Evolutionary conservation across 2,888 invertebrate species (phyloP).

Genomic region (Trichopria drosophilae): DNA sequence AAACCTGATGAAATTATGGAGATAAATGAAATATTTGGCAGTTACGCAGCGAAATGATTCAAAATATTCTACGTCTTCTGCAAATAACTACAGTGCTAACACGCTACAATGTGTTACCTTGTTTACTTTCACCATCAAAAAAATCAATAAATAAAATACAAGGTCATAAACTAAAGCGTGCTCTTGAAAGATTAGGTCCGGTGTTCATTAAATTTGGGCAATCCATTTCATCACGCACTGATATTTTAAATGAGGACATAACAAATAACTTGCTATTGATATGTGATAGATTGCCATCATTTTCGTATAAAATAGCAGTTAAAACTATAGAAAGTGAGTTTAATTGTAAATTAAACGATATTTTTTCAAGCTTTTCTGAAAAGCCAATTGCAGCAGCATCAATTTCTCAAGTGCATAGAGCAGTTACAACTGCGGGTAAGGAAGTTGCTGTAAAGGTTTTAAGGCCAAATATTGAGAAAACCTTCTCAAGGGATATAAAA

Average conservation of each 20-base stretch:
- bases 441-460: conserved; percentile 17
- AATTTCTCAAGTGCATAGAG: conserved; percentile 20
- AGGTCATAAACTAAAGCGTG: conserved; percentile 15
- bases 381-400: conserved; percentile 16
- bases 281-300: conserved; percentile 16
- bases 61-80: conserved; percentile 20
- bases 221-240: conserved; percentile 11
- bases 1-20: conserved; percentile 17
- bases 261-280: conserved; percentile 14
- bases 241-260: conserved; percentile 9
- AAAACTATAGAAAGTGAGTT: conserved; percentile 15
- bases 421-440: conserved; percentile 8
- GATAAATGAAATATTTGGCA: conserved; percentile 21
- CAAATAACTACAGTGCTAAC: conserved; percentile 20
- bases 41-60: conserved; percentile 21
- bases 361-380: conserved; percentile 10
- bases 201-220: conserved; percentile 17
- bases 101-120: conserved; percentile 18
- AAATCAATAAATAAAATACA: conserved; percentile 22
- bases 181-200: conserved; percentile 18
- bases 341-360: conserved; percentile 6
- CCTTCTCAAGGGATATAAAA: conserved; percentile 12
- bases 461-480: conserved; percentile 17
- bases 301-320: conserved; percentile 6
- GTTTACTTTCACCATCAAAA: conserved; percentile 18